These are phyloP conservation scores for Paramormyrops kingsleyae DNA, from an alignment of 2,113 vertebrate species.

Conservation along the genomic window DNA sequence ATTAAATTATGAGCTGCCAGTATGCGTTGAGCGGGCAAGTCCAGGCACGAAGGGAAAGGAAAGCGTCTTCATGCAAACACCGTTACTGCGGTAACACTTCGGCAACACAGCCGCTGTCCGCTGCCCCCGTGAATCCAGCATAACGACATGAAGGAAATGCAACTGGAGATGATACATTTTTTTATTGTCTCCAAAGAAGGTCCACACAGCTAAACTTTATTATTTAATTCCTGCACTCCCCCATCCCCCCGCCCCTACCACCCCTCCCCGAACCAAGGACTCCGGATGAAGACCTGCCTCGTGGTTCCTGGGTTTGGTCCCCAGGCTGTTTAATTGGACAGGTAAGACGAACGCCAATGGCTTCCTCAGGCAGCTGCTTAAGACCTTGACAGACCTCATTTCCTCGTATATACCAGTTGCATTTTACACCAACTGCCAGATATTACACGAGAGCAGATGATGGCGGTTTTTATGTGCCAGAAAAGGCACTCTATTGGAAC, in stretches of 20 bases:
- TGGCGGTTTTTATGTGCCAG: not conserved
- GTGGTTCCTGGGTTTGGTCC: not conserved
- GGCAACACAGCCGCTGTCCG: slow-evolving; percentile 38
- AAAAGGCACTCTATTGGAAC: not conserved
- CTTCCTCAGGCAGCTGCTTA: not conserved
- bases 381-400: not conserved
- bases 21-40: slow-evolving; percentile 59
- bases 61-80: slow-evolving; percentile 31
- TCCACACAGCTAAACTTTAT: not conserved
- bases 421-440: not conserved
- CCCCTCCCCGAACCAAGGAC: not conserved
- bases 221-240: not conserved
- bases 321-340: not conserved
- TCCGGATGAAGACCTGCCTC: not conserved
- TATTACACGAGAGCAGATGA: not conserved
- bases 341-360: not conserved
- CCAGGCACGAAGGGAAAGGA: slow-evolving; percentile 56
- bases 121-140: not conserved
- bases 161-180: not conserved
- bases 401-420: not conserved
- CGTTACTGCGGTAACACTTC: slow-evolving; percentile 70
- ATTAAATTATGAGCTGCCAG: slow-evolving; percentile 59
- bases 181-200: not conserved
- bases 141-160: slow-evolving; percentile 24
- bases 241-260: not conserved